These are phyloP conservation scores for Ophiodon elongatus DNA, from an alignment of 2,113 vertebrate genomes.

Conservation along the genomic window DNA sequence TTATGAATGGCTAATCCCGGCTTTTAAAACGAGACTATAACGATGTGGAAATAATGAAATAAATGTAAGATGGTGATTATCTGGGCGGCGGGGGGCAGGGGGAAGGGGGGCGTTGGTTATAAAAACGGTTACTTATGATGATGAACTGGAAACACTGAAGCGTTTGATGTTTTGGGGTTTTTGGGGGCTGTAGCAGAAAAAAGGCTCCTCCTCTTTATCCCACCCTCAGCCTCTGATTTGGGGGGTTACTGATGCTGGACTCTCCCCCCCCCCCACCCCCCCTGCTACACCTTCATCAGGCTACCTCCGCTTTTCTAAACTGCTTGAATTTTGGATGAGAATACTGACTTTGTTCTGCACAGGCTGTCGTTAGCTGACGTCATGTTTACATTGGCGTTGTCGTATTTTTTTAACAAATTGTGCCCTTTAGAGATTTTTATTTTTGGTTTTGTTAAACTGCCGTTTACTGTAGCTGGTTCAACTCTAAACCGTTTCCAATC, in stretches of 20 bases:
- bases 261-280: neutral
- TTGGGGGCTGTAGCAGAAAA: neutral
- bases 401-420: conserved; percentile 24
- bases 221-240: conserved; percentile 10
- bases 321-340: conserved; percentile 51
- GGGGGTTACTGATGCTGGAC: conserved; percentile 49
- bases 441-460: neutral
- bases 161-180: conserved; percentile 18
- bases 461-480: conserved; percentile 16
- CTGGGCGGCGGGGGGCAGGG: neutral
- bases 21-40: conserved; percentile 41
- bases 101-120: conserved; percentile 5
- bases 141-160: conserved; percentile 39
- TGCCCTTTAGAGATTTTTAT: conserved; percentile 55
- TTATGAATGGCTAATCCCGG: conserved; percentile 58
- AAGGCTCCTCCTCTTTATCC: neutral
- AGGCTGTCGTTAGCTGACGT: conserved; percentile 5
- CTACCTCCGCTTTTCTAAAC: conserved; percentile 57
- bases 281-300: conserved; percentile 38
- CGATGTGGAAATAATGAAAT: conserved; percentile 43
- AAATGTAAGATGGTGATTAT: conserved; percentile 30
- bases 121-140: conserved; percentile 10
- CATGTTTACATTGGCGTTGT: conserved; percentile 50
- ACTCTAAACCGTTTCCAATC: conserved; percentile 2
- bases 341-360: conserved; percentile 17